Evolutionary conservation across 1,140 invertebrate genomes (phyloP).

Genomic region (Temnothorax curvispinosus): DNA sequence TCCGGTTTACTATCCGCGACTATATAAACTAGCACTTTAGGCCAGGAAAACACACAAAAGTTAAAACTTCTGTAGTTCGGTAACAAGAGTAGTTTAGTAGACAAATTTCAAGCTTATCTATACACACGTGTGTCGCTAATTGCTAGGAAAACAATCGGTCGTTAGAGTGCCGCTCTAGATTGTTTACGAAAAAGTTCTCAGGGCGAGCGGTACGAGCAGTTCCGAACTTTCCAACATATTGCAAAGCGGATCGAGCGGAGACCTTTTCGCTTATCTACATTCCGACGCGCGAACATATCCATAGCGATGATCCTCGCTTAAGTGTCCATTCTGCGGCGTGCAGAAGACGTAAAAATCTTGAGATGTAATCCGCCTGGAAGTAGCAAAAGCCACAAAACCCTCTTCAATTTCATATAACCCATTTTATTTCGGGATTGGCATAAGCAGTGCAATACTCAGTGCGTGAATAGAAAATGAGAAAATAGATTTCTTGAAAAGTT

Average conservation of each 20-base stretch:
- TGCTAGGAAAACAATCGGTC: slow-evolving; percentile 44
- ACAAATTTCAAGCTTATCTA: slow-evolving; percentile 28
- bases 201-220: neutral
- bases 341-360: slow-evolving; percentile 31
- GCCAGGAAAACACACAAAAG: neutral
- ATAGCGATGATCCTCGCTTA: slow-evolving; percentile 40
- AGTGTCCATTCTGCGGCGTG: slow-evolving; percentile 31
- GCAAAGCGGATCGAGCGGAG: slow-evolving; percentile 4
- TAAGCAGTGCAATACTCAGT: slow-evolving; percentile 18
- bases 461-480: slow-evolving; percentile 10
- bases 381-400: slow-evolving; percentile 27
- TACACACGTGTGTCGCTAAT: slow-evolving; percentile 21
- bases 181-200: slow-evolving; percentile 35
- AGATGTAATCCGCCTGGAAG: slow-evolving; percentile 21
- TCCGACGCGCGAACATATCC: slow-evolving; percentile 5
- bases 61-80: neutral
- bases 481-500: neutral
- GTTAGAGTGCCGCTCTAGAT: slow-evolving; percentile 12
- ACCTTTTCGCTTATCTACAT: slow-evolving; percentile 51
- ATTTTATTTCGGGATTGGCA: slow-evolving; percentile 41
- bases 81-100: slow-evolving; percentile 20
- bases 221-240: slow-evolving; percentile 45
- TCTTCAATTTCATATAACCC: slow-evolving; percentile 14
- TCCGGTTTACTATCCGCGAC: neutral
- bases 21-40: neutral